A percentile compares a stretch with the other conserved stretches of the same genome.
phyloP scores from a whole-genome alignment of 2,888 invertebrate species.

The Trissoscelio sp. region DNA sequence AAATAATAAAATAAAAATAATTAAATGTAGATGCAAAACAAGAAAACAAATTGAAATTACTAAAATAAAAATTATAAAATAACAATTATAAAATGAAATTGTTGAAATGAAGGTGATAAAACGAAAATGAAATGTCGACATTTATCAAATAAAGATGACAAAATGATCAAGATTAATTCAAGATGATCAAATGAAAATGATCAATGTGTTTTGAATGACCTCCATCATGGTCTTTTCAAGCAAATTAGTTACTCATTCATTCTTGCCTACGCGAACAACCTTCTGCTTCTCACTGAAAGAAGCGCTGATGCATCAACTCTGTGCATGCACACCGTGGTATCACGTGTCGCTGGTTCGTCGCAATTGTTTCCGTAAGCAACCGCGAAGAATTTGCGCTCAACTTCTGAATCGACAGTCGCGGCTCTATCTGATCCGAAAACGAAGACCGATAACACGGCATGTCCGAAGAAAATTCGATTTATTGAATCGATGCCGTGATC shows the following conservation, averaged over 20 bases:
- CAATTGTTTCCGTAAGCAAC: slow-evolving; percentile 17
- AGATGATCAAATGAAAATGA: no score
- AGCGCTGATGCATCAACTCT: slow-evolving; percentile 17
- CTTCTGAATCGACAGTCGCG: slow-evolving; percentile 9
- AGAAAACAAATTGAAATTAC: no score
- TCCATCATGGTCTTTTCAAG: slow-evolving; percentile 3
- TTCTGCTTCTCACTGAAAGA: slow-evolving; percentile 7
- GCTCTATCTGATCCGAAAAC: background rate
- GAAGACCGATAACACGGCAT: slow-evolving; percentile 5
- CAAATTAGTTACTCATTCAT: slow-evolving; percentile 22
- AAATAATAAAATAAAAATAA: no score
- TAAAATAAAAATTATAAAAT: no score
- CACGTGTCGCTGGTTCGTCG: slow-evolving; percentile 1
- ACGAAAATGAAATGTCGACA: no score
- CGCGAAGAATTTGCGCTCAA: background rate
- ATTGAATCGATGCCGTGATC: slow-evolving; percentile 27
- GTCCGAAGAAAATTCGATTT: slow-evolving; percentile 15
- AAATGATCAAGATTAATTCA: no score
- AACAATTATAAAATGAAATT: no score
- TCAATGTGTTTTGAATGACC: no score
- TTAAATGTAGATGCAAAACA: no score
- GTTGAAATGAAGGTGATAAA: no score
- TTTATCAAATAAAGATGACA: no score
- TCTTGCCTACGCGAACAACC: background rate
- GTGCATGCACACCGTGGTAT: background rate